Percentiles rank a stretch among this genome's conserved stretches.
Conservation (phyloP, 2,888 invertebrate species). For the Xanthorhoe spadicearia region DNA sequence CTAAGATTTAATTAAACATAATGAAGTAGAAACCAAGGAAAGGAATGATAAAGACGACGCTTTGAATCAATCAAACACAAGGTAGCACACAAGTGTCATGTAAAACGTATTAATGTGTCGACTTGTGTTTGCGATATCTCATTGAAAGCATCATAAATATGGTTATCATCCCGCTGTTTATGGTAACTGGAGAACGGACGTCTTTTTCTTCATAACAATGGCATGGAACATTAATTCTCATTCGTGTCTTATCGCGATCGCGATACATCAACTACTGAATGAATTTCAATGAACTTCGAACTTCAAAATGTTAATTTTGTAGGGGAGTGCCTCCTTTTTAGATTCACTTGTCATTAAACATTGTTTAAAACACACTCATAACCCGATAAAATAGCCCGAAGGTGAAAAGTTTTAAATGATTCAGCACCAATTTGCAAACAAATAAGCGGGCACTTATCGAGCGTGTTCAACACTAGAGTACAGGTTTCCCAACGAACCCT, state of each 20-base stretch:
- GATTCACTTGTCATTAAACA: constrained; percentile 2
- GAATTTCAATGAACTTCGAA: constrained; percentile 11
- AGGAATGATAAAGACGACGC: neutral
- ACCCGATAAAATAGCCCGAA: constrained; percentile 2
- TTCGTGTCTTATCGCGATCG: constrained; percentile 26
- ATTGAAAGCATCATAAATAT: constrained; percentile 23
- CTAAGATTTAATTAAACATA: neutral
- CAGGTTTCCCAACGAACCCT: constrained; percentile 16
- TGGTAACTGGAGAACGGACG: constrained; percentile 20
- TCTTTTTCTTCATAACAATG: constrained; percentile 30
- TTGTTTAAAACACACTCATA: constrained; percentile 1
- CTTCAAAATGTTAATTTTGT: constrained; percentile 3
- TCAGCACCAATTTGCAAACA: constrained; percentile 14
- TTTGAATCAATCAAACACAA: constrained; percentile 16
- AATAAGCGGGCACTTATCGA: constrained; percentile 13
- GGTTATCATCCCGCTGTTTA: constrained; percentile 24
- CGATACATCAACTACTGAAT: constrained; percentile 19
- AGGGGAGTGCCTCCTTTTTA: neutral
- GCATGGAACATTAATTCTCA: constrained; percentile 23
- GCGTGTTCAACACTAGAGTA: constrained; percentile 17
- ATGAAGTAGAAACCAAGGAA: neutral
- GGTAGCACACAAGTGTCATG: constrained; percentile 4
- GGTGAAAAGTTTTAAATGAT: constrained; percentile 6
- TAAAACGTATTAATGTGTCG: constrained; percentile 9
- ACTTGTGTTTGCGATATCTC: constrained; percentile 15